phyloP scores from a whole-genome alignment of 2,888 invertebrate genomes.

The Pandemis corylana region DNA sequence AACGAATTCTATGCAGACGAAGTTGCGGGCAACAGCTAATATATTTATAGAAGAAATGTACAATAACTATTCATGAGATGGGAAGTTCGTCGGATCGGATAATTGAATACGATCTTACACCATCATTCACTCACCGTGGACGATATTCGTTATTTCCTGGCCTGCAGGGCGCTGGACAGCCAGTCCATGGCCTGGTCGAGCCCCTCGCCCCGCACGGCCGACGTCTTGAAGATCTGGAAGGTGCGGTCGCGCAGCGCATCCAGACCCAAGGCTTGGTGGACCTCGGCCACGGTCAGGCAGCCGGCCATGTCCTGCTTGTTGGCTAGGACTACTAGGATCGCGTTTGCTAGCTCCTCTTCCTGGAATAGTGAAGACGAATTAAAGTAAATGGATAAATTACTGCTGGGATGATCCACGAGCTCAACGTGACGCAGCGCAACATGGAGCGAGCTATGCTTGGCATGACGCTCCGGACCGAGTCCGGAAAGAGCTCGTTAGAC shows the following conservation, averaged over 20 bases:
- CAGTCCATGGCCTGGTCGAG: constrained; percentile 99
- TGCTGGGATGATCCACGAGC: too few relatives aligned
- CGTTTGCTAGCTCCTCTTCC: constrained; percentile 99
- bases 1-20: too few relatives aligned
- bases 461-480: too few relatives aligned
- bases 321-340: constrained; percentile 97
- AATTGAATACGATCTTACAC: too few relatives aligned
- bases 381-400: too few relatives aligned
- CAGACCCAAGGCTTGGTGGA: constrained; percentile 97
- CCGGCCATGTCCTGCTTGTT: constrained; percentile 99
- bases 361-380: constrained; percentile 63
- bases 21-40: too few relatives aligned
- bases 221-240: constrained; percentile 99
- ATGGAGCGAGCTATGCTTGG: too few relatives aligned
- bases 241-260: constrained; percentile 98
- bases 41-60: too few relatives aligned
- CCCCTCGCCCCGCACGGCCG: constrained; percentile 99
- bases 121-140: constrained; percentile 17
- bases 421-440: too few relatives aligned
- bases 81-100: too few relatives aligned
- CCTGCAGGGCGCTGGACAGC: constrained; percentile 96
- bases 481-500: too few relatives aligned
- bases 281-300: constrained; percentile 98
- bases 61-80: too few relatives aligned
- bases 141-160: constrained; percentile 89